Evolutionary conservation across 2,888 invertebrate genomes (phyloP).

Genomic region (Macrophya annulata): DNA sequence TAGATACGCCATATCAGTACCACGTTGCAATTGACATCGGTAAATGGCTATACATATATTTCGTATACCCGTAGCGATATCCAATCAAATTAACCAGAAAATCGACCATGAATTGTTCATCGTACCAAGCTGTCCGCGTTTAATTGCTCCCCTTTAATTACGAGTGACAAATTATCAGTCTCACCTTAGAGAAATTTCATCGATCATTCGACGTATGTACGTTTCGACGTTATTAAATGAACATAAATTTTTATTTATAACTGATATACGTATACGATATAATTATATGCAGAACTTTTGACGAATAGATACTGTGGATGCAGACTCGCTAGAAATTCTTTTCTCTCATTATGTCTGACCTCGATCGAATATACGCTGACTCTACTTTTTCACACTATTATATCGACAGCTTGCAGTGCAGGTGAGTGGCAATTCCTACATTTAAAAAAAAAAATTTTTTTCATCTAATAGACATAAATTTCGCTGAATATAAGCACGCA

Average conservation of each 20-base stretch:
- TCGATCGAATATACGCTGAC: not conserved
- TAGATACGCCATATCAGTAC: not conserved
- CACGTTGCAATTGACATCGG: not conserved
- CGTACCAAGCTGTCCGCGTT: slow-evolving; percentile 11
- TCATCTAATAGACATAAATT: not conserved
- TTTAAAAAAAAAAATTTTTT: too few species aligned
- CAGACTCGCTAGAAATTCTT: not conserved
- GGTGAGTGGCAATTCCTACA: not conserved
- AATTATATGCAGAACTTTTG: too few species aligned
- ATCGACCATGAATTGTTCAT: not conserved
- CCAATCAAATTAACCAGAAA: slow-evolving; percentile 47
- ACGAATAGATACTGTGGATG: too few species aligned
- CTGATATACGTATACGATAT: too few species aligned
- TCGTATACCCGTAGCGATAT: slow-evolving; percentile 32
- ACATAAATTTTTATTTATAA: not conserved
- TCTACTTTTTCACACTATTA: not conserved
- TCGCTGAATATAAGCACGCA: not conserved
- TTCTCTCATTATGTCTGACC: not conserved
- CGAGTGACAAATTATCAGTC: slow-evolving; percentile 32
- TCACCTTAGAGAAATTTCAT: slow-evolving; percentile 20
- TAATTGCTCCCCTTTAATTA: slow-evolving; percentile 39
- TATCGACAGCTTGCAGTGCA: too few species aligned
- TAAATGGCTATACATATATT: slow-evolving; percentile 24
- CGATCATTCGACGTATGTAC: not conserved
- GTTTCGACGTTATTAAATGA: not conserved